phyloP scores from a whole-genome alignment of 1,140 invertebrate species.

The Theocolax elegans region DNA sequence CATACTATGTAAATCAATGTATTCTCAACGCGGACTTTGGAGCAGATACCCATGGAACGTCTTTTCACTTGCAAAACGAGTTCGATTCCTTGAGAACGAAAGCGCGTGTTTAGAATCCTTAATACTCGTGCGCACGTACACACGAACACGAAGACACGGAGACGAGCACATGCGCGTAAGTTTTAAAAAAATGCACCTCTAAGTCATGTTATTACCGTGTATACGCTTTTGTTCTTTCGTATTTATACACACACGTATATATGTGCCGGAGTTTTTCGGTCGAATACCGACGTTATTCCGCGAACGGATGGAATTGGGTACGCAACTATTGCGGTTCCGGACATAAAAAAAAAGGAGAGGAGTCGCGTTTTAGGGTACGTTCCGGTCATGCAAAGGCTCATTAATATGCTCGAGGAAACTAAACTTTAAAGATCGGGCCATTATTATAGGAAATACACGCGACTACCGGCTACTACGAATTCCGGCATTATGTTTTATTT shows the following conservation, averaged over 20 bases:
- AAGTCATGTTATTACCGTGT: constrained; percentile 4
- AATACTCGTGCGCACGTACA: background rate
- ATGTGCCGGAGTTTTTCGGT: too few relatives aligned
- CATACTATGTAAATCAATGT: too few relatives aligned
- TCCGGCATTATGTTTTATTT: background rate
- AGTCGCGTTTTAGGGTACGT: background rate
- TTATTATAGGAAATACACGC: constrained; percentile 6
- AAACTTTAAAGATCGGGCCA: background rate
- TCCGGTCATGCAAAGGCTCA: constrained; percentile 2
- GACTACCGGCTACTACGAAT: constrained; percentile 30
- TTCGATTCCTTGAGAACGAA: background rate
- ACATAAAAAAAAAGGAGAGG: background rate
- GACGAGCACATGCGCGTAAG: too few relatives aligned
- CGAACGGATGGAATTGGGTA: too few relatives aligned
- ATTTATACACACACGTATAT: too few relatives aligned
- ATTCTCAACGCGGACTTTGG: too few relatives aligned
- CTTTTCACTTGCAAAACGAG: constrained; percentile 8
- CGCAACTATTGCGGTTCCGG: constrained; percentile 8
- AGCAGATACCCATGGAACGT: background rate
- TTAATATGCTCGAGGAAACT: constrained; percentile 12
- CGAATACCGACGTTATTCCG: too few relatives aligned
- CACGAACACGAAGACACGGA: background rate
- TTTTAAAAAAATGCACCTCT: background rate
- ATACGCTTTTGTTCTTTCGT: background rate
- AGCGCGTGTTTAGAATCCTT: constrained; percentile 1